Conservation (phyloP, 2,888 invertebrate species). For the Brachyptera putata region DNA sequence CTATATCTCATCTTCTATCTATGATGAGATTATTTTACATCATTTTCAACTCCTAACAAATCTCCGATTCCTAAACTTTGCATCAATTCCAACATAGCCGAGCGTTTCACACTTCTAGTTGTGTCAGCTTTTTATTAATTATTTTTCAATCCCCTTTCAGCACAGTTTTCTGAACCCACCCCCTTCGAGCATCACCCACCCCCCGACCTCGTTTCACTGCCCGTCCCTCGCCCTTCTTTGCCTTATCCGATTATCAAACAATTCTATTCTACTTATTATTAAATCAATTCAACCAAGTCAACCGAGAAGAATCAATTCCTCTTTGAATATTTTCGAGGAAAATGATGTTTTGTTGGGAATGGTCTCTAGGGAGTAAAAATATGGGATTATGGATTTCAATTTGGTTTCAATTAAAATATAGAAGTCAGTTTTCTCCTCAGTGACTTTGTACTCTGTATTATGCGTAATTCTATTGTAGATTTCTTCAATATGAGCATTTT, state of each 20-base stretch:
- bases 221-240: neutral
- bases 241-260: constrained; percentile 19
- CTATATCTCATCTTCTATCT: constrained; percentile 11
- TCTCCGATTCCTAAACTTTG: neutral
- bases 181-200: neutral
- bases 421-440: neutral
- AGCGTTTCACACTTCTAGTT: constrained; percentile 1
- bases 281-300: constrained; percentile 20
- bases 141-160: constrained; percentile 21
- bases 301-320: constrained; percentile 14
- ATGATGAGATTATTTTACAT: constrained; percentile 5
- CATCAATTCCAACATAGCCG: neutral
- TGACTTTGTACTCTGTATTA: too few species aligned
- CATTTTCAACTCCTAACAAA: constrained; percentile 10
- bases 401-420: constrained; percentile 11
- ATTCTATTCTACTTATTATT: constrained; percentile 19
- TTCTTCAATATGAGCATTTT: too few species aligned
- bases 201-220: neutral
- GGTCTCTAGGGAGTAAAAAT: neutral
- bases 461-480: too few species aligned
- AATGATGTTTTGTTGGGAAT: neutral
- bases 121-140: constrained; percentile 22
- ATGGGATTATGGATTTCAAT: constrained; percentile 1
- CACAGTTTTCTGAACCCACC: constrained; percentile 13
- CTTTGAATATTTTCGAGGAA: constrained; percentile 7